phyloP scores from a whole-genome alignment of 2,888 invertebrate genomes.

The Heliconius charithonia region DNA sequence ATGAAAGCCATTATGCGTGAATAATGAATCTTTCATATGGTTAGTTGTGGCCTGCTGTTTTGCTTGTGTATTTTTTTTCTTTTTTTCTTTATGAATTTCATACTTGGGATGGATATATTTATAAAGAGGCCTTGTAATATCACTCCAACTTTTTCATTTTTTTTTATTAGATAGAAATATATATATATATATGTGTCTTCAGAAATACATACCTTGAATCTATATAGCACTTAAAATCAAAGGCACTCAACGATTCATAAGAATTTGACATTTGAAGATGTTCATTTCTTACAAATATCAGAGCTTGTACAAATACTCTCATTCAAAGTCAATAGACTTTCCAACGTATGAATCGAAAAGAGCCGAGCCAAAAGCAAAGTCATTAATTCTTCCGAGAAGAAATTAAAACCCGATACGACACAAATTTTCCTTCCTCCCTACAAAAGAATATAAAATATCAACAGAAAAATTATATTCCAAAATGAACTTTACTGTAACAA shows the following conservation, averaged over 20 bases:
- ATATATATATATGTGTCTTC: background rate
- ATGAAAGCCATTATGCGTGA: constrained; percentile 25
- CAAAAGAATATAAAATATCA: constrained; percentile 48
- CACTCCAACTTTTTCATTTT: background rate
- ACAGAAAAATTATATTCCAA: constrained; percentile 16
- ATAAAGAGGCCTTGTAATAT: background rate
- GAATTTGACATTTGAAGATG: constrained; percentile 25
- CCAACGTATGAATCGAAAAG: constrained; percentile 69
- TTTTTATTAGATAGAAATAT: too few relatives aligned
- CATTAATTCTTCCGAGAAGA: constrained; percentile 79
- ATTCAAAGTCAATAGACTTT: constrained; percentile 62
- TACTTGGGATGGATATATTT: background rate
- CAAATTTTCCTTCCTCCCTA: constrained; percentile 70
- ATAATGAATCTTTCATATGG: constrained; percentile 9
- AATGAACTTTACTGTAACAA: constrained; percentile 41
- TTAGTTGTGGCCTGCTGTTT: background rate
- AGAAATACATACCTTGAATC: background rate
- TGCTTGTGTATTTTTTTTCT: background rate
- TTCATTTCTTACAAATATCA: constrained; percentile 31
- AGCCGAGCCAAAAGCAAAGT: constrained; percentile 68
- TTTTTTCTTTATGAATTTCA: background rate
- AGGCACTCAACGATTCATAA: constrained; percentile 10
- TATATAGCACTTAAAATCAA: background rate
- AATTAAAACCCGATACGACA: constrained; percentile 83
- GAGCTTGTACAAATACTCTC: constrained; percentile 51